Evolutionary conservation across 2,888 invertebrate species (phyloP), one percentile per base, ranked within the genome.

Genomic region (Paralinhomoeus sp.): DNA sequence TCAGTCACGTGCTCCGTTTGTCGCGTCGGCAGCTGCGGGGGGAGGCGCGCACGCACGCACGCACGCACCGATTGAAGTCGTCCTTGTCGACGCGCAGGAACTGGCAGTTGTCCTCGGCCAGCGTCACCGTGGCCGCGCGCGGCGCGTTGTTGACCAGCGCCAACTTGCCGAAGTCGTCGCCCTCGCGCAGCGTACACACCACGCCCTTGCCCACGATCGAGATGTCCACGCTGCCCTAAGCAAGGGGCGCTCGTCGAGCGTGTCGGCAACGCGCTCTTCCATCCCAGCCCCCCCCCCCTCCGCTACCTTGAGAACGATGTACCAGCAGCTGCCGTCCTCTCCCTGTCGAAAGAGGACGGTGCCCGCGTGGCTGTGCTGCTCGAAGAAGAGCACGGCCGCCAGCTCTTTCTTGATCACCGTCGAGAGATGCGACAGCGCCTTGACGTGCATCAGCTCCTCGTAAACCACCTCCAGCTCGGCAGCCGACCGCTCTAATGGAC

Each of bases 151-250:
- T 81, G 54, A 81, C 77, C 52, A 81, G 70, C 38, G 80, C 80
- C 54, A 81, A 68, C 67, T 81, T 81, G 42, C 81, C 81, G 64
- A 81, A 81, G 66, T 81, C 81, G 65, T 81, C 81, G 46, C 80
- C 79, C 64, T 80, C 80, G 60, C 77, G 75, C 35, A 81, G 67
- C 37, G 76, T 76, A 52, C 78, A 78, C 33, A 81, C 80, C 17
- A 77, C 74, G 40, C 80, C 80, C 61, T 80, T 80, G 48, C 79
- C 80, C 62, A 78, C 76, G 53, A 80, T 80, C 51, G 77, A 77
- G 45, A 81, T 80, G 62, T 80, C 78, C 38, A 81, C 80, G 7
- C 78, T 78, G 38, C 80, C 81, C 57, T 24, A 18, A 20, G 12
- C 7, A 9, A n/a, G n/a, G n/a, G n/a, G n/a, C n/a, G n/a, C n/a